These are phyloP conservation scores for Octomys mimax DNA, from an alignment of 2,797 vertebrate species.

Conservation along the genomic window DNA sequence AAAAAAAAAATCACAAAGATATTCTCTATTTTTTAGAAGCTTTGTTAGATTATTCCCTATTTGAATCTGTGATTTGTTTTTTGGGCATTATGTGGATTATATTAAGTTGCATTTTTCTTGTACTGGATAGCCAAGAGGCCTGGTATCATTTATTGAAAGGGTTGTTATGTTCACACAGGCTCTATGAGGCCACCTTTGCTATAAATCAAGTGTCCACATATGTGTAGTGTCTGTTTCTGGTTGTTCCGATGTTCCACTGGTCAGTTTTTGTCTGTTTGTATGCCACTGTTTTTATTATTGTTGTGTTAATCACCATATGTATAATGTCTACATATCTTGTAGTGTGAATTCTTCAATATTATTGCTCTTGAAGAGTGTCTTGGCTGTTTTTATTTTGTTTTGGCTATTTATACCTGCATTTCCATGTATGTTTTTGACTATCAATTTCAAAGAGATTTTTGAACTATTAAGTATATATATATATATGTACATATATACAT, in stretches of 20 bases:
- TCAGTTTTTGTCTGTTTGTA: neutral
- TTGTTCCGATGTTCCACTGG: neutral
- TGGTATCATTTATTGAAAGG: neutral
- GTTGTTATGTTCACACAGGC: neutral
- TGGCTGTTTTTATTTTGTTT: constrained; percentile 4
- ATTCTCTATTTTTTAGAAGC: neutral
- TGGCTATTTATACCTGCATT: neutral
- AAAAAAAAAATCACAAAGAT: neutral
- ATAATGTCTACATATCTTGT: neutral
- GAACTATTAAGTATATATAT: neutral
- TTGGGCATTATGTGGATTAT: neutral
- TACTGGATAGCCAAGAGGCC: neutral
- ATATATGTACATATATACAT: neutral
- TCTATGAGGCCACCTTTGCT: neutral
- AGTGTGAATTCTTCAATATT: neutral
- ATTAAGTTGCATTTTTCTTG: neutral
- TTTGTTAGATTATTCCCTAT: neutral
- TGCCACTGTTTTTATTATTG: neutral
- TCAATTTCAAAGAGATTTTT: neutral
- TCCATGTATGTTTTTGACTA: neutral
- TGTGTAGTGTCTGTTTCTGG: neutral
- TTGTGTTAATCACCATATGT: neutral
- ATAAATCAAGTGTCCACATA: neutral
- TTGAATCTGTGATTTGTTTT: neutral
- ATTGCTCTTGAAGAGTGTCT: constrained; percentile 18